Evolutionary conservation across 2,888 invertebrate species (phyloP), one percentile per base, ranked within the genome.

Genomic region (Tolmerus cingulatus): DNA sequence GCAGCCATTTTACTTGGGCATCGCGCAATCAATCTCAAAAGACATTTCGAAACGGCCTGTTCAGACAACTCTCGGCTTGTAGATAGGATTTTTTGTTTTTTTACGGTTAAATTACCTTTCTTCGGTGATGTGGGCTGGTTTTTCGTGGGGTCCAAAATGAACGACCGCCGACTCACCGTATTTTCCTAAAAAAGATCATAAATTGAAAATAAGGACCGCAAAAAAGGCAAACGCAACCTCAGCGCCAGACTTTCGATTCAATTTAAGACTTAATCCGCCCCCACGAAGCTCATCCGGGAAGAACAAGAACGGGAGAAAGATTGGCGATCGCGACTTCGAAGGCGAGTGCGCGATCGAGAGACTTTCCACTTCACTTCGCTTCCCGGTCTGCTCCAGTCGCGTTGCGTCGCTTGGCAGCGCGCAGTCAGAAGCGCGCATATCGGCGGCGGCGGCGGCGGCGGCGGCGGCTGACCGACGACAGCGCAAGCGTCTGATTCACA

Each of bases 1-100:
- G n/a, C 66, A 84, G 30, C 82, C 82, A 84, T 84, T 84, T 40
- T 84, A 84, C 46, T 66, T 57, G 19, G 57, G 16, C 37, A 40
- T 84, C 66, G 82, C 82, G 66, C 40, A 84, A 66, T 84, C 82
- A 40, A 84, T 57, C 57, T 66, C 14, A 84, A 84, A 84, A 19
- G n/a, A 57, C 23, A 55, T 84, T 84, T 57, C 34, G 82, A 66
- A 84, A 84, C 37, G 23, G 40, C 82, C 5, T 57, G n/a, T 40
- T 66, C 57, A 46, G 43, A 57, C 37, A 34, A 84, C 51, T n/a
- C n/a, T 19, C 14, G 40, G 23, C 16, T 66, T 40, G 82, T 66
- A 84, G 66, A 66, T 46, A 19, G 27, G 16, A 34, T 57, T 79
- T 46, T 23, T 51, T 79, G 9, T 51, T 46, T 46, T 79, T 51